Base-by-base conservation (phyloP, 2,113 vertebrate genomes). In the Pelvicachromis taeniatus region DNA sequence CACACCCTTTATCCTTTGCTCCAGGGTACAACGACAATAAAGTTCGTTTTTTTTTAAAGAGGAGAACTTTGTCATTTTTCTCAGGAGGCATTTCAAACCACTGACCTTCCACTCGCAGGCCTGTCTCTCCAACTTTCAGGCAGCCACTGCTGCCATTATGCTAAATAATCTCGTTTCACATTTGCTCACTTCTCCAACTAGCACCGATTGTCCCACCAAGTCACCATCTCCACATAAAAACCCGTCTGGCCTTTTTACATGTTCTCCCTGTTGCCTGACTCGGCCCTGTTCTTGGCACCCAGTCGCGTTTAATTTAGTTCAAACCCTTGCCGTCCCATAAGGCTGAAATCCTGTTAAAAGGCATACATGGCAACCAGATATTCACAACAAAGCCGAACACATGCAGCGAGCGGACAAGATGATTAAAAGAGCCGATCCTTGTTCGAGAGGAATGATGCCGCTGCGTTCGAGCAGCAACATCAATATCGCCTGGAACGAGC, bases 181-280 rank as follows among this genome's bases (percentile, higher is more conserved):
- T 92, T 77, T 19, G 79, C 84, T 89, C 85, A 78, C 86, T 91
- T 81, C 90, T 90, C 77, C 83, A 59, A 54, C 87, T 9, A 68
- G 85, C 91, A 29, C 73, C 82, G 48, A 93, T 90, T 92, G 93
- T 95, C 94, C 14, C 78, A 92, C n/a, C 56, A 53, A 5, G 77
- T 94, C 87, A 80, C 77, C 63, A 13, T 94, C 90, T 91, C 87
- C 40, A 12, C 87, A 85, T 78, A 82, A 78, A 91, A 92, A 85
- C 81, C 85, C 84, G 92, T 91, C 92, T 93, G 91, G 94, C 92
- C 93, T 95, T 95, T 94, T 93, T 93, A 93, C 88, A 88, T 90
- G 92, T 93, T 89, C 88, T 80, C 90, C 87, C 84, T 31, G 85
- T 83, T 75, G 82, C 90, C 84, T 38, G 26, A 81, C 88, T 84